phyloP scores from a whole-genome alignment of 2,797 vertebrate species.

The Phrynocephalus forsythii region DNA sequence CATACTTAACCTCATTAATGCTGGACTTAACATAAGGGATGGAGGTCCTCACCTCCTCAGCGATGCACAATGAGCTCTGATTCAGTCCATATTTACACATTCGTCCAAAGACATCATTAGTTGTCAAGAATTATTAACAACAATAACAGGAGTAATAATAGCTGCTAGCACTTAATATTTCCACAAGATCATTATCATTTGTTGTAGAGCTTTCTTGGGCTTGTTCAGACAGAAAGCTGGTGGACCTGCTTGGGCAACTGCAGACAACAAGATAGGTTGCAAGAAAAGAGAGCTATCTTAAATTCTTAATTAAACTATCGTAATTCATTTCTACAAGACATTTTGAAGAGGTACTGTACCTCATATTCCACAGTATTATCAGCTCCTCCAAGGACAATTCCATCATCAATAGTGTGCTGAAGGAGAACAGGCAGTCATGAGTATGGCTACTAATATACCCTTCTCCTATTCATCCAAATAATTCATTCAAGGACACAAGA shows the following conservation, averaged over 20 bases:
- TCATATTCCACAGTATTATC: conserved; percentile 14
- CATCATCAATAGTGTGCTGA: background rate
- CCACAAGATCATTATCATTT: too few species aligned
- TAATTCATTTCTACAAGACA: background rate
- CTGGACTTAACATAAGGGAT: too few species aligned
- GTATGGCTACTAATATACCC: accelerated
- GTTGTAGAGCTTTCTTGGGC: background rate
- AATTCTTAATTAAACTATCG: background rate
- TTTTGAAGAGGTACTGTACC: background rate
- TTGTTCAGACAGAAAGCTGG: background rate
- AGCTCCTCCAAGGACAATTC: background rate
- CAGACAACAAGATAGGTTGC: background rate
- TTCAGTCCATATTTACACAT: too few species aligned
- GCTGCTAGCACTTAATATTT: too few species aligned
- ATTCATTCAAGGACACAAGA: background rate
- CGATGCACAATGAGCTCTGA: too few species aligned
- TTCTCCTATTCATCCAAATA: background rate
- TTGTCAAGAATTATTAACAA: too few species aligned
- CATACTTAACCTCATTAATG: too few species aligned
- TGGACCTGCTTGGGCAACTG: background rate
- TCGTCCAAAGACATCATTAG: too few species aligned
- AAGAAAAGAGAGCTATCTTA: background rate
- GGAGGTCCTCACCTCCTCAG: too few species aligned
- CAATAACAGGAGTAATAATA: too few species aligned
- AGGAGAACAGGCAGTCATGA: background rate